Evolutionary conservation across 1,140 invertebrate species (phyloP).

Genomic region (Drosophila simulans): DNA sequence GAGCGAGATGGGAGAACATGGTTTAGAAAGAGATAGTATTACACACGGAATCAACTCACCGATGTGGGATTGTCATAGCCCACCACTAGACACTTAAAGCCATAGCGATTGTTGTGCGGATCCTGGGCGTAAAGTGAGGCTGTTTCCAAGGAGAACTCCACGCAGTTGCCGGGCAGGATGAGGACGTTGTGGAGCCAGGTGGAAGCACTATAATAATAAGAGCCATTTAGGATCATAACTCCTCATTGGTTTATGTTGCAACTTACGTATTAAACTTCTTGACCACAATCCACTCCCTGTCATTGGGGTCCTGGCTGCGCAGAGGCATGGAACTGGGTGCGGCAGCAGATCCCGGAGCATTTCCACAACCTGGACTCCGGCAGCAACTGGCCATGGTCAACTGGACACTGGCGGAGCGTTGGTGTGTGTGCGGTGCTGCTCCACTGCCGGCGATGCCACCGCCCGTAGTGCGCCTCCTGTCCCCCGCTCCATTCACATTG

Average conservation of each 20-base stretch:
- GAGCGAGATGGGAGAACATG: conserved; percentile 22
- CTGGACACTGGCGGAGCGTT: conserved; percentile 58
- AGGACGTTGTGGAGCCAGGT: conserved; percentile 96
- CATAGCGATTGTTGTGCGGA: conserved; percentile 92
- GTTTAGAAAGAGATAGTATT: conserved; percentile 16
- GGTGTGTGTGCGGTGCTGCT: conserved; percentile 1
- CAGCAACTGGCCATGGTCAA: conserved; percentile 67
- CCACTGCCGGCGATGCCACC: conserved; percentile 4
- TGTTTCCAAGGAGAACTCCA: conserved; percentile 97
- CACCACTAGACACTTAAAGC: conserved; percentile 96
- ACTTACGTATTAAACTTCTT: conserved; percentile 84
- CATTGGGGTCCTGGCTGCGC: conserved; percentile 36
- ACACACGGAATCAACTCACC: conserved; percentile 24
- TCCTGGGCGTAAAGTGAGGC: conserved; percentile 98
- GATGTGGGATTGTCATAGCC: conserved; percentile 93
- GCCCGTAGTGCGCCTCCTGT: neutral
- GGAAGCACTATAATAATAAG: conserved; percentile 85
- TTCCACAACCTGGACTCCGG: conserved; percentile 22
- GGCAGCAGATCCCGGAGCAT: conserved; percentile 6
- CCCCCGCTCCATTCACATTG: conserved; percentile 34
- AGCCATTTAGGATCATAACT: no score
- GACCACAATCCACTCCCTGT: conserved; percentile 81
- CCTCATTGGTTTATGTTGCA: no score
- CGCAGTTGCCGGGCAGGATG: conserved; percentile 96
- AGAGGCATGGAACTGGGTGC: neutral